These are phyloP conservation scores for Stigmatopora nigra DNA, from an alignment of 2,113 vertebrate genomes.

Conservation along the genomic window DNA sequence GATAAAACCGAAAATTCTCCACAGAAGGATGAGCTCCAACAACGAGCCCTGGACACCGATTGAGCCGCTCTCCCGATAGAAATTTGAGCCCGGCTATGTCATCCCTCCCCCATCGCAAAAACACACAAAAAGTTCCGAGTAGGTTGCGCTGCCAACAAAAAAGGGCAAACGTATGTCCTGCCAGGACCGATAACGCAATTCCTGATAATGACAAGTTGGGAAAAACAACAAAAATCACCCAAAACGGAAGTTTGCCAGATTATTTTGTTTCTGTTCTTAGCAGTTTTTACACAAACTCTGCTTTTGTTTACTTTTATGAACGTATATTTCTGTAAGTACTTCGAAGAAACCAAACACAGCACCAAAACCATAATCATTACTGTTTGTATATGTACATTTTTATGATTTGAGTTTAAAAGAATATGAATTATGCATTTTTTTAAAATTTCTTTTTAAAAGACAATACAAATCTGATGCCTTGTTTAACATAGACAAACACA, in stretches of 20 bases:
- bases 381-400: no score
- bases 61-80: slow-evolving; percentile 42
- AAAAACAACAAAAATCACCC: not conserved
- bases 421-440: no score
- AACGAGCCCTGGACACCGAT: slow-evolving; percentile 38
- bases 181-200: slow-evolving; percentile 17
- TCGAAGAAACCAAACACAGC: not conserved
- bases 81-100: slow-evolving; percentile 49
- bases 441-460: no score
- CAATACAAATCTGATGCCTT: no score
- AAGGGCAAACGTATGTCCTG: slow-evolving; percentile 1
- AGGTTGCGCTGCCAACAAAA: slow-evolving; percentile 23
- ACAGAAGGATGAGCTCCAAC: slow-evolving; percentile 55
- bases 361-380: no score
- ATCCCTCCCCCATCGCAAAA: slow-evolving; percentile 42
- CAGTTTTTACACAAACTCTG: no score
- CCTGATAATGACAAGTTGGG: slow-evolving; percentile 30
- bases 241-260: not conserved
- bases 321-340: not conserved
- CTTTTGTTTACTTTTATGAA: no score
- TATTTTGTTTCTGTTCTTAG: not conserved
- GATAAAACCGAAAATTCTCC: slow-evolving; percentile 62
- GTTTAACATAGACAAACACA: no score
- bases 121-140: slow-evolving; percentile 28
- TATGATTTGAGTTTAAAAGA: no score